A percentile compares a stretch with the other conserved stretches of the same genome.
Conservation (phyloP, 2,113 vertebrate genomes). For the Syrrhaptes paradoxus region DNA sequence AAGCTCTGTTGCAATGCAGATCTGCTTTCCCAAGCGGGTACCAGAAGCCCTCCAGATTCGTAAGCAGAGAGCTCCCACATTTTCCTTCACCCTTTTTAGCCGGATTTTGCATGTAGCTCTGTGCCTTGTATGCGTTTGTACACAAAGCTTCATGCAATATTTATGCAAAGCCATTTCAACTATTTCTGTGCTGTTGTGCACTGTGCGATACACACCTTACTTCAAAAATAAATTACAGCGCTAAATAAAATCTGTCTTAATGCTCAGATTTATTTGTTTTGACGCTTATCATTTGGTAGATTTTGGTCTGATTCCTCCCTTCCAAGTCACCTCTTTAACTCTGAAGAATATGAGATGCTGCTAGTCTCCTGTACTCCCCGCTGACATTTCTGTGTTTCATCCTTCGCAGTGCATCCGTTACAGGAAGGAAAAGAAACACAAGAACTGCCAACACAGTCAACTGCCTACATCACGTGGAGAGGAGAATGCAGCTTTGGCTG, state of each 20-base stretch:
- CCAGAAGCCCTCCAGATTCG: background rate
- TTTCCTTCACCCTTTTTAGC: background rate
- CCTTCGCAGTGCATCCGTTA: background rate
- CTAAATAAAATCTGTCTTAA: background rate
- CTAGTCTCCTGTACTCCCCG: background rate
- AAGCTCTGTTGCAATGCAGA: background rate
- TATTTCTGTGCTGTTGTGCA: background rate
- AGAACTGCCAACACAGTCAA: background rate
- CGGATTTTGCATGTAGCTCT: background rate
- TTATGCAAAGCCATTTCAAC: conserved; percentile 22
- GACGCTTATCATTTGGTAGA: background rate
- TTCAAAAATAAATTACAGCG: background rate
- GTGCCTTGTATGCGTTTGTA: background rate
- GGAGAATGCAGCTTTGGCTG: background rate
- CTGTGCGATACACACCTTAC: background rate
- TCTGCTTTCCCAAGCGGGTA: background rate
- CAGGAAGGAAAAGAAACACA: background rate
- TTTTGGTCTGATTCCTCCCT: background rate
- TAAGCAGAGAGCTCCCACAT: background rate
- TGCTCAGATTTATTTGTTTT: background rate
- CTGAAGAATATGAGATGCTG: background rate
- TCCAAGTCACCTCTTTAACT: background rate
- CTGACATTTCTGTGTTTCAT: background rate
- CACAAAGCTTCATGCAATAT: conserved; percentile 47
- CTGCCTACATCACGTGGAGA: background rate